phyloP scores from a whole-genome alignment of 1,140 invertebrate species.

The Tetragonula clypearis region DNA sequence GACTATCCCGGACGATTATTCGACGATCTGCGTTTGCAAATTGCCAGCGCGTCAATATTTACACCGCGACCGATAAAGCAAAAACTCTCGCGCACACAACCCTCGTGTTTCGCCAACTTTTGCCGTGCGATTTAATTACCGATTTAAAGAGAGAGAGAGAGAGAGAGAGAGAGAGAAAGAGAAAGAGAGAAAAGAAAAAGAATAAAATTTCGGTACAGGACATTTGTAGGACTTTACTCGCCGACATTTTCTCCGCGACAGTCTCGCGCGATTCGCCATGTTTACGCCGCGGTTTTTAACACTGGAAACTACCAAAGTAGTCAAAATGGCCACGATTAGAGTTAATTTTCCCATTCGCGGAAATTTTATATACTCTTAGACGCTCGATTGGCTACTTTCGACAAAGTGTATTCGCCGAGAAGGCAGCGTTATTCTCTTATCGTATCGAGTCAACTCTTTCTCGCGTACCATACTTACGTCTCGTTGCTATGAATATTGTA shows the following conservation, averaged over 20 bases:
- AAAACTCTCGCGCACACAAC: background rate
- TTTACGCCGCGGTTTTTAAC: background rate
- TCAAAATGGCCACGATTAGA: no score
- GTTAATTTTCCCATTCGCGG: no score
- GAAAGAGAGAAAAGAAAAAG: background rate
- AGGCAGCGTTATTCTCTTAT: no score
- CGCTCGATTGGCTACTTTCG: no score
- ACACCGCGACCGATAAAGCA: background rate
- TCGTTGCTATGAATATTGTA: no score
- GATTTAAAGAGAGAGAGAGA: background rate
- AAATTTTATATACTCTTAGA: no score
- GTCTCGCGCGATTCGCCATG: background rate
- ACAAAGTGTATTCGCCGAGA: no score
- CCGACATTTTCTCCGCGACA: no score
- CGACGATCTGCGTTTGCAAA: slow-evolving; percentile 34
- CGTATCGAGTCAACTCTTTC: no score
- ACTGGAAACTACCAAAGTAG: background rate
- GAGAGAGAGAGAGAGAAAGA: background rate
- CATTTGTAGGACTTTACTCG: no score
- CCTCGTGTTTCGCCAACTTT: background rate
- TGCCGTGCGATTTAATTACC: background rate
- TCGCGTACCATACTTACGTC: no score
- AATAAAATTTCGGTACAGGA: no score
- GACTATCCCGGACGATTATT: slow-evolving; percentile 38
- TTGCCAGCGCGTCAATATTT: slow-evolving; percentile 39